Base-by-base conservation (phyloP, 2,888 invertebrate genomes). In the Meandrusa payeni region DNA sequence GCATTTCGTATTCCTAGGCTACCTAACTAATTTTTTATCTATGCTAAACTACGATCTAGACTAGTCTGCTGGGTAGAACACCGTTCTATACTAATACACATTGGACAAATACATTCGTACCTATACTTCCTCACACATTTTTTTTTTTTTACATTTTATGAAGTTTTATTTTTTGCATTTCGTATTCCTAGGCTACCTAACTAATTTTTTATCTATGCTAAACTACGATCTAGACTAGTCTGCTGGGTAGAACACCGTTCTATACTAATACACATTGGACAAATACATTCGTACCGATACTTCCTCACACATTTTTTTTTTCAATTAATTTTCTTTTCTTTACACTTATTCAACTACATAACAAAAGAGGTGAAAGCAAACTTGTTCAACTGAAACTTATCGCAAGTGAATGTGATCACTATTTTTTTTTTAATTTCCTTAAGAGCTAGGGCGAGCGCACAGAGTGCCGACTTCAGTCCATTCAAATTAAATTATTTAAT, bases 1-100 rank as follows among this genome's bases (percentile, higher is more conserved):
- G 88, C 88, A 88, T 89, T 89, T 89, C 88, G 88, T 89, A 88
- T 82, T 77, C 71, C 88, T 88, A 88, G 74, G 65, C 81, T 87
- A 87, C 79, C 88, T 88, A 88, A 79, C 86, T 87, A 88, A 82
- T 74, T 85, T 79, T 68, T 81, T 87, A 87, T 63, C 89, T 89
- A 89, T 77, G 76, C 86, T 89, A 89, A 79, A 69, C 89, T 89
- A 89, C 78, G 75, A 66, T 85, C 88, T 88, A 88, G 88, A 88
- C 88, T 88, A 88, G 88, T 87, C 74, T 82, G 79, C 79, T 75
- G 81, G 86, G 86, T 85, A 82, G 80, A 85, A 86, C 81, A 85
- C 86, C 87, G 81, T 81, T 77, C 83, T 86, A 83, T 78, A 79
- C 68, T 82, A 85, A 80, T 86, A 86, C 85, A 83, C 80, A 78